These are phyloP conservation scores for Aphodius sticticus DNA, from an alignment of 2,888 invertebrate species.

Conservation along the genomic window DNA sequence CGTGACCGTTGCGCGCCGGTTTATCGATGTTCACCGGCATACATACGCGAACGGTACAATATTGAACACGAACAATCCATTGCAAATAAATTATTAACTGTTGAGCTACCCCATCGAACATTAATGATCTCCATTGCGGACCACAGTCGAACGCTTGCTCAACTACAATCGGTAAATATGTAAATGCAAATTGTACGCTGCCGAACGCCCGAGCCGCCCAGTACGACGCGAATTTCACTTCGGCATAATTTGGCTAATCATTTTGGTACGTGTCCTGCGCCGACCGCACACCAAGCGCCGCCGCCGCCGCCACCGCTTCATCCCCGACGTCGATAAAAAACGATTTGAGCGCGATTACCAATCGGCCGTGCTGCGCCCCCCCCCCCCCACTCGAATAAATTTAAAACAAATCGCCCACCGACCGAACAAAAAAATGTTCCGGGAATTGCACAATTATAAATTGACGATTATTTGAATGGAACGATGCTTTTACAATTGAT, in stretches of 20 bases:
- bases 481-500: neutral
- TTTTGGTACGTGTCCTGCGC: neutral
- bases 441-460: neutral
- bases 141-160: neutral
- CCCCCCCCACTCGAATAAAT: neutral
- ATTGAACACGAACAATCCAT: slow-evolving; percentile 23
- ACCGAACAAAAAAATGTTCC: neutral
- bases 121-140: slow-evolving; percentile 19
- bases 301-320: neutral
- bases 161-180: slow-evolving; percentile 22
- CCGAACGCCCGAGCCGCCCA: neutral
- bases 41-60: neutral
- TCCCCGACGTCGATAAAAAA: neutral
- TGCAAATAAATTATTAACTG: slow-evolving; percentile 26
- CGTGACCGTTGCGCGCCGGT: neutral
- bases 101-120: slow-evolving; percentile 25
- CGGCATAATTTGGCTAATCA: slow-evolving; percentile 15
- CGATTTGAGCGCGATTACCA: neutral
- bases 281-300: neutral
- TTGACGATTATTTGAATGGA: neutral
- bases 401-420: neutral
- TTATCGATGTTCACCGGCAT: neutral
- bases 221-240: slow-evolving; percentile 17
- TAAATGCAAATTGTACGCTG: slow-evolving; percentile 7
- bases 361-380: neutral